Evolutionary conservation across 2,797 vertebrate species (phyloP).

Genomic region (Gymnodraco acuticeps): DNA sequence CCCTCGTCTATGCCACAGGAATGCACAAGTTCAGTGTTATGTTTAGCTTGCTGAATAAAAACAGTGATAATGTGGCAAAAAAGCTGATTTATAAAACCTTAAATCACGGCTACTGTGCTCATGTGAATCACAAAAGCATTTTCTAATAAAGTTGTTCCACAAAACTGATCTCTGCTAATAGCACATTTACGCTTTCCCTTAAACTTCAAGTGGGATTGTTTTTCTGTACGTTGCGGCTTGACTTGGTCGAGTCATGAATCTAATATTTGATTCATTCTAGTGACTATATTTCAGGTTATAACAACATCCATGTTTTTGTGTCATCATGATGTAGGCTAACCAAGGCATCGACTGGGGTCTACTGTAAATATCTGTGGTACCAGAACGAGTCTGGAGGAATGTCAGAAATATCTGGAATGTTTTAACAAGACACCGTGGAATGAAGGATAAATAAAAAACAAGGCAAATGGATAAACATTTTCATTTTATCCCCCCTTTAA

Average conservation of each 20-base stretch:
- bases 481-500: constrained; percentile 23
- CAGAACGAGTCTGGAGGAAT: constrained; percentile 80
- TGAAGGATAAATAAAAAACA: constrained; percentile 41
- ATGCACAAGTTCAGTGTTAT: constrained; percentile 29
- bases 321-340: constrained; percentile 33
- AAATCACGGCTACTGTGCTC: constrained; percentile 35
- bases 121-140: constrained; percentile 45
- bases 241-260: constrained; percentile 42
- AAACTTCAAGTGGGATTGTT: constrained; percentile 20
- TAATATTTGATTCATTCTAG: constrained; percentile 22
- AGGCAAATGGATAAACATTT: constrained; percentile 34
- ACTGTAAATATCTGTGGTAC: constrained; percentile 50
- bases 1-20: constrained; percentile 45
- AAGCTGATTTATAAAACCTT: constrained; percentile 33
- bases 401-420: constrained; percentile 86
- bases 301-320: constrained; percentile 35
- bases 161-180: constrained; percentile 41
- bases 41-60: constrained; percentile 37
- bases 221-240: constrained; percentile 63
- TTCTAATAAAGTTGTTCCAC: constrained; percentile 44
- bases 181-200: constrained; percentile 49
- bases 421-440: constrained; percentile 73
- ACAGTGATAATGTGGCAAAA: constrained; percentile 41
- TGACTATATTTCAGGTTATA: constrained; percentile 17
- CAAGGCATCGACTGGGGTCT: constrained; percentile 46